Evolutionary conservation across 2,113 vertebrate genomes (phyloP).

Genomic region (Reinhardtius hippoglossoides): DNA sequence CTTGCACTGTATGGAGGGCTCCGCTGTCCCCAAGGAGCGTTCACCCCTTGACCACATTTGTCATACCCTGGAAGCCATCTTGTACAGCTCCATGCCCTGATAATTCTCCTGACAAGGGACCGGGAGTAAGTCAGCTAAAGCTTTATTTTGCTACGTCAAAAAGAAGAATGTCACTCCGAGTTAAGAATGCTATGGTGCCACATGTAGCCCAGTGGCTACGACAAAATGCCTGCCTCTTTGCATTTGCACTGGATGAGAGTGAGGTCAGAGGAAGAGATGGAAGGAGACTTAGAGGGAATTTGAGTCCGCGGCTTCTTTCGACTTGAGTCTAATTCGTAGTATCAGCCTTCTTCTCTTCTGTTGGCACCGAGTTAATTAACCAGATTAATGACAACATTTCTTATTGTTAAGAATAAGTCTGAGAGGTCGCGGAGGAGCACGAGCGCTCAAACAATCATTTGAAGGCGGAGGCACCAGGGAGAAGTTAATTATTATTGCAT

Average conservation of each 20-base stretch:
- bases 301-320: neutral
- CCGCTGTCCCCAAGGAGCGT: conserved; percentile 47
- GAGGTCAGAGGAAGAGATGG: neutral
- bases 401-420: neutral
- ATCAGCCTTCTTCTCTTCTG: neutral
- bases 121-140: conserved; percentile 60
- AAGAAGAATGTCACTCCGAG: conserved; percentile 55
- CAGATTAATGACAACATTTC: neutral
- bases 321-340: neutral
- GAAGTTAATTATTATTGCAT: no score
- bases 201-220: conserved; percentile 41
- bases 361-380: no score
- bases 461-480: no score
- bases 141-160: conserved; percentile 65
- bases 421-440: neutral
- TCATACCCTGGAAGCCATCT: conserved; percentile 66
- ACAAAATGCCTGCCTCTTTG: conserved; percentile 64
- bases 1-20: conserved; percentile 54
- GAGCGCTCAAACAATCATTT: neutral
- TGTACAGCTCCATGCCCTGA: conserved; percentile 50
- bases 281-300: neutral
- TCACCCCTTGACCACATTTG: conserved; percentile 72
- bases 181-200: conserved; percentile 59
- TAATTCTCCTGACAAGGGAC: conserved; percentile 66
- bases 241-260: conserved; percentile 16